These are phyloP conservation scores for Macrosoma leucophasiata DNA, from an alignment of 2,888 invertebrate genomes.

Conservation along the genomic window DNA sequence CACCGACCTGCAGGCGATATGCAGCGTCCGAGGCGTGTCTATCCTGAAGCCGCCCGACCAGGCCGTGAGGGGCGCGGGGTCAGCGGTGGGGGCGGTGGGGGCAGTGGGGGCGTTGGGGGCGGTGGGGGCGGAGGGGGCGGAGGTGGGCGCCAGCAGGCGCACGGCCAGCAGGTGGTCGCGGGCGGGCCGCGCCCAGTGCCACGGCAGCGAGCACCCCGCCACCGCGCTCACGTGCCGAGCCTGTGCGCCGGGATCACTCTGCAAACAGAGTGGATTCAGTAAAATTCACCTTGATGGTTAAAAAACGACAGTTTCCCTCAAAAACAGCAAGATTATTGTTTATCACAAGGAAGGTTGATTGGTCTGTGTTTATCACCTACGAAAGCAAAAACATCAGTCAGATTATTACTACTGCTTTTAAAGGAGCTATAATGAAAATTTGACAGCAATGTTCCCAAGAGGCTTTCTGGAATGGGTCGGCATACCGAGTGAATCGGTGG, in stretches of 20 bases:
- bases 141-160: conserved; percentile 80
- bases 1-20: conserved; percentile 87
- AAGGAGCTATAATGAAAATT: too few relatives aligned
- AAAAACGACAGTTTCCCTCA: too few relatives aligned
- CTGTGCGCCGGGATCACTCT: conserved; percentile 81
- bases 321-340: too few relatives aligned
- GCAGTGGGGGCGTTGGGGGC: conserved; percentile 52
- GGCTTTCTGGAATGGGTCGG: too few relatives aligned
- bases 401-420: too few relatives aligned
- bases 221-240: conserved; percentile 86
- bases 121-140: conserved; percentile 26
- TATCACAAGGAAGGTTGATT: too few relatives aligned
- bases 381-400: too few relatives aligned
- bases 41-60: conserved; percentile 97
- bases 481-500: too few relatives aligned
- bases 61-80: conserved; percentile 73
- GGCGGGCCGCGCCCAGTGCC: conserved; percentile 97
- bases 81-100: conserved; percentile 82
- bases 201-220: conserved; percentile 93
- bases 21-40: conserved; percentile 88
- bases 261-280: conserved; percentile 8
- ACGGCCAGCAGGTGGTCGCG: conserved; percentile 93
- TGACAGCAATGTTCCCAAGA: too few relatives aligned
- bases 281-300: too few relatives aligned
- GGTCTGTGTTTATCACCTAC: too few relatives aligned